Percentiles rank a stretch among this genome's conserved stretches.
Conservation (phyloP, 2,113 vertebrate species). For the Puntigrus tetrazona region DNA sequence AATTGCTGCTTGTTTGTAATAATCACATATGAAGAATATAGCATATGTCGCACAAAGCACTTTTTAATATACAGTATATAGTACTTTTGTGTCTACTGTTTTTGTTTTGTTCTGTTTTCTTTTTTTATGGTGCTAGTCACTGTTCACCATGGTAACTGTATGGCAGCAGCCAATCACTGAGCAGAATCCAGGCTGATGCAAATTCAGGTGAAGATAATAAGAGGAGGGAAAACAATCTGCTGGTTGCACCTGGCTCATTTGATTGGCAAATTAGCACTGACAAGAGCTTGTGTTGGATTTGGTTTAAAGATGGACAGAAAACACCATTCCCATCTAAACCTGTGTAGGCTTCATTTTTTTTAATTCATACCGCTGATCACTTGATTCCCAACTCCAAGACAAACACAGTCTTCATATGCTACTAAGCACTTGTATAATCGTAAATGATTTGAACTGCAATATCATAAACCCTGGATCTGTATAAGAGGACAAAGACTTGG, state of each 20-base stretch:
- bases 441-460: not conserved
- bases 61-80: not conserved
- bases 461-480: not conserved
- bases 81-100: slow-evolving; percentile 60
- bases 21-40: not conserved
- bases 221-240: slow-evolving; percentile 49
- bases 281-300: not conserved
- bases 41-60: not conserved
- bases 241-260: slow-evolving; percentile 73
- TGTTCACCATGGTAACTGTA: slow-evolving; percentile 56
- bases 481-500: not conserved
- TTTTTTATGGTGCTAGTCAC: slow-evolving; percentile 2
- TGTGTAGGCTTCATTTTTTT: not conserved
- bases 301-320: slow-evolving; percentile 12
- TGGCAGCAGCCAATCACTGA: slow-evolving; percentile 62
- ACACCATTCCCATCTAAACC: not conserved
- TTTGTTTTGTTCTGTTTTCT: slow-evolving; percentile 50
- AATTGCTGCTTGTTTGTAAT: not conserved
- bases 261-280: slow-evolving; percentile 69
- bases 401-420: not conserved
- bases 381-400: not conserved
- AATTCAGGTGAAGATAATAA: slow-evolving; percentile 52
- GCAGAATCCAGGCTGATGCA: slow-evolving; percentile 53
- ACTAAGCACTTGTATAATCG: not conserved
- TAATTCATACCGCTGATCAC: not conserved